phyloP scores from a whole-genome alignment of 2,888 invertebrate species.

The Oasisia sp. region DNA sequence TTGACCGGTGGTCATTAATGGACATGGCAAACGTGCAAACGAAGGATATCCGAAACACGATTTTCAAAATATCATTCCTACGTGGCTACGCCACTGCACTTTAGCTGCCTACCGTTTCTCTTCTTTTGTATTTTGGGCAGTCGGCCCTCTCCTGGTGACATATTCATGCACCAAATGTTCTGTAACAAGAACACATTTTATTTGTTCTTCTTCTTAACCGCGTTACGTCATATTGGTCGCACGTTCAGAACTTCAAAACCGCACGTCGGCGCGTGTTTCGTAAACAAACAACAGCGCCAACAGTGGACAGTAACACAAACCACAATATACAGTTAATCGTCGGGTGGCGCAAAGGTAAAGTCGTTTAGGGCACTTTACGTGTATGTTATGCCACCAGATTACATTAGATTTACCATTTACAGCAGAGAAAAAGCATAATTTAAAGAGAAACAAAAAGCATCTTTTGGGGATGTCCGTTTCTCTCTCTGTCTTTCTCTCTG shows the following conservation, averaged over 20 bases:
- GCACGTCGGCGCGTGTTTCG: background rate
- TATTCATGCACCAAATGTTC: background rate
- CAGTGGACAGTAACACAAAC: background rate
- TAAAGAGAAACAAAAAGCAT: too few relatives aligned
- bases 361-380: too few relatives aligned
- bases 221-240: background rate
- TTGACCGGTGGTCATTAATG: too few relatives aligned
- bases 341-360: background rate
- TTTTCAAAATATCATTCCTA: too few relatives aligned
- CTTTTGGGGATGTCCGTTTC: too few relatives aligned
- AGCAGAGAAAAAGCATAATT: too few relatives aligned
- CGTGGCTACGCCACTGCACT: too few relatives aligned
- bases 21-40: too few relatives aligned
- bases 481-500: too few relatives aligned
- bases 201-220: background rate
- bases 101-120: background rate
- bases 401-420: too few relatives aligned
- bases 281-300: constrained; percentile 4
- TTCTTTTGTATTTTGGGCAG: constrained; percentile 6
- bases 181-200: background rate
- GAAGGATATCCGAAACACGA: too few relatives aligned
- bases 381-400: too few relatives aligned
- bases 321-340: background rate
- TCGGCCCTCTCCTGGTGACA: background rate
- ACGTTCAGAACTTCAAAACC: constrained; percentile 13